phyloP scores from a whole-genome alignment of 2,113 vertebrate genomes.

The Athene noctua region DNA sequence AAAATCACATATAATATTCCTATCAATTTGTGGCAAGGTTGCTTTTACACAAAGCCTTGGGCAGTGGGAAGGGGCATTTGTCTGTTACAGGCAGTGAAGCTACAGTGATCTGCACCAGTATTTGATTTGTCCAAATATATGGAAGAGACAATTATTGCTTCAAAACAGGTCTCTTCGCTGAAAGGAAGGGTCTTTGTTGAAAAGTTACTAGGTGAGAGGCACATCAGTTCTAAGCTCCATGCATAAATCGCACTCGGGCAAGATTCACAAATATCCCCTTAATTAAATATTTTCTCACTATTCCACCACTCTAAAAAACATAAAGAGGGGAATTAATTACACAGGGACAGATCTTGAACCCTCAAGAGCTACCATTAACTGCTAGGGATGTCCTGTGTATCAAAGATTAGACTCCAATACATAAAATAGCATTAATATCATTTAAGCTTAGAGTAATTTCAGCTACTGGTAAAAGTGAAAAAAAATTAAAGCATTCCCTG shows the following conservation, averaged over 20 bases:
- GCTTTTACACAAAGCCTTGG: not conserved
- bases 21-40: not conserved
- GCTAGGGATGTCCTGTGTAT: not conserved
- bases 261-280: not conserved
- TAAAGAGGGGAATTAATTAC: not conserved
- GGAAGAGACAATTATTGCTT: not conserved
- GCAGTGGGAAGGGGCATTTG: not conserved
- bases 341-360: not conserved
- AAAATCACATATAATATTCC: not conserved
- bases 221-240: not conserved
- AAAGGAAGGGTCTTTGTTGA: not conserved
- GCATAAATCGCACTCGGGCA: not conserved
- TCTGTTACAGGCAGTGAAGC: not conserved
- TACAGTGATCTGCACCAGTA: not conserved
- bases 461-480: not conserved
- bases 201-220: not conserved
- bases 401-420: not conserved
- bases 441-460: not conserved
- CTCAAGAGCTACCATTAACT: not conserved
- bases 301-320: not conserved
- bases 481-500: not conserved
- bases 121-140: not conserved
- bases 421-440: not conserved
- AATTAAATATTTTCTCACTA: not conserved
- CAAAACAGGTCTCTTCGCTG: not conserved